Evolutionary conservation across 2,113 vertebrate genomes (phyloP), one percentile per base, ranked within the genome.

Genomic region (Ciconia stormi): DNA sequence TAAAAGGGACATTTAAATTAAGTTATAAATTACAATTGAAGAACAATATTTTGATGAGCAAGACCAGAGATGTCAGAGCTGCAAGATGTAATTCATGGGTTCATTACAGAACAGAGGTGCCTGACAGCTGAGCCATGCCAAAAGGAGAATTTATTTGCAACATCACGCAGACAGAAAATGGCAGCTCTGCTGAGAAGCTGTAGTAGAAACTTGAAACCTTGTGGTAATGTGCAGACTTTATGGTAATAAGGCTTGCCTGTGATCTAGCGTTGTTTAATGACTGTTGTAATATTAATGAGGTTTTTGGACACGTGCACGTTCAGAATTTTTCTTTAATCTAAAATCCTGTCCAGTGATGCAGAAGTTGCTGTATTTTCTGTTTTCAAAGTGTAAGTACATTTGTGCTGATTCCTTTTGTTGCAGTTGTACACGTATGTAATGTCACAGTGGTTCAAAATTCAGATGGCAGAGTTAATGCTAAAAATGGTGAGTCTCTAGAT

Each of bases 11-110:
- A 96, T 98, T 98, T 97, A 98, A 98, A 98, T 98, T 97, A 98
- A 98, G 98, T 98, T 98, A 98, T 98, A 98, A 98, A 98, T 98
- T 98, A 98, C 97, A 96, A 89, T 98, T 93, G 97, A 98, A 98
- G 98, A 98, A 98, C 98, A 98, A 98, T 98, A 98, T 98, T 98
- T 98, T 98, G 98, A 98, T 98, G 98, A 98, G 98, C 95, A 96
- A 97, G 97, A 98, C 96, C 97, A 77, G 97, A 96, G 97, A 97
- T 98, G 98, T 98, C 98, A 98, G 98, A 96, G 94, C 95, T 85
- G 97, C 90, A 79, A 93, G 97, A 97, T 98, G 97, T 98, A 98
- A 98, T 98, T 98, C 98, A 98, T 98, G 98, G 98, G 94, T 98
- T 98, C 98, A 98, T 99, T 99, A 98, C 95, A 95, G 95, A 96